Conservation (phyloP, 2,888 invertebrate species). For the Cenopis cana region DNA sequence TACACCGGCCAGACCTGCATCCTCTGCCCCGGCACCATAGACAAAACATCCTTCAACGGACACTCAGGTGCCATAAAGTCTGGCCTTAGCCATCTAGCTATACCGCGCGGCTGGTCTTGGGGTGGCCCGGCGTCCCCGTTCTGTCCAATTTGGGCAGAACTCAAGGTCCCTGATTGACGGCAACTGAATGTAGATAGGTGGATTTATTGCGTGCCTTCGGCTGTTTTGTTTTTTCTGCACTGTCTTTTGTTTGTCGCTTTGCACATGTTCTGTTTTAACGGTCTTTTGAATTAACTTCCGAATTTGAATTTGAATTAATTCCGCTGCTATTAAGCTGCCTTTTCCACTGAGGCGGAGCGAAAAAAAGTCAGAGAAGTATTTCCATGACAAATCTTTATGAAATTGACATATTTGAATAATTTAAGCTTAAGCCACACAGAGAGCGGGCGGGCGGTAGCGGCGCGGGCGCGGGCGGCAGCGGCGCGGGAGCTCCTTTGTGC, state of each 20-base stretch:
- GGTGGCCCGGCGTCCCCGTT: conserved; percentile 91
- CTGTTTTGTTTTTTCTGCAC: conserved; percentile 58
- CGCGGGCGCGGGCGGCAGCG: too few relatives aligned
- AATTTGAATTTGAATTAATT: too few relatives aligned
- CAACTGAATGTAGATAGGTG: conserved; percentile 49
- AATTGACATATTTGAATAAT: too few relatives aligned
- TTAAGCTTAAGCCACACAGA: too few relatives aligned
- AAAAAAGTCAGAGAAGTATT: too few relatives aligned
- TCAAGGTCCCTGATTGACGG: conserved; percentile 78
- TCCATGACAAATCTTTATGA: too few relatives aligned
- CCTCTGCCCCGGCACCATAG: conserved; percentile 63
- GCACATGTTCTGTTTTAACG: conserved; percentile 54
- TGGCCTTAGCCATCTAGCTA: conserved; percentile 90
- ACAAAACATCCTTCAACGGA: conserved; percentile 77
- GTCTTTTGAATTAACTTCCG: conserved; percentile 16
- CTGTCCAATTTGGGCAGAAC: conserved; percentile 92
- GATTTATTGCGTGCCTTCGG: conserved; percentile 53
- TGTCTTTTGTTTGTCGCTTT: conserved; percentile 57
- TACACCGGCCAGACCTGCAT: conserved; percentile 66
- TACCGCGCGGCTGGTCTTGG: conserved; percentile 94
- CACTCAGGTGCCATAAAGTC: conserved; percentile 87
- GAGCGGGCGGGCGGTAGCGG: too few relatives aligned
- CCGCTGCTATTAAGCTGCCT: background rate
- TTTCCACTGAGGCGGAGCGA: too few relatives aligned
- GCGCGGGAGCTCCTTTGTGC: too few relatives aligned